These are phyloP conservation scores for Lampris megalopsis DNA, from an alignment of 2,113 vertebrate genomes.

Conservation along the genomic window DNA sequence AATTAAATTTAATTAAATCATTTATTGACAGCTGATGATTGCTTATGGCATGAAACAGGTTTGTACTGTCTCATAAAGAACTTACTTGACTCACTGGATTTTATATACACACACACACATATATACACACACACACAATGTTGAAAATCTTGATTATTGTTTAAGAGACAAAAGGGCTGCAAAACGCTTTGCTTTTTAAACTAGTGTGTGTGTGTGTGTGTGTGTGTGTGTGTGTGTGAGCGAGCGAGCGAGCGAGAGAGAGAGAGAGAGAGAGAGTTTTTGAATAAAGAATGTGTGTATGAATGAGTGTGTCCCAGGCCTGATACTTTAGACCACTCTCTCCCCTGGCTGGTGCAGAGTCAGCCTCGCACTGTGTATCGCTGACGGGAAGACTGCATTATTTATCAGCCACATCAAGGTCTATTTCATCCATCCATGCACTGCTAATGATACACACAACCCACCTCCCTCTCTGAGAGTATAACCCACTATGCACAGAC, in stretches of 20 bases:
- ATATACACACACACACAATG: too few relatives aligned
- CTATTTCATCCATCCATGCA: conserved; percentile 55
- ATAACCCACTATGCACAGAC: conserved; percentile 5
- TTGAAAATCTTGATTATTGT: too few relatives aligned
- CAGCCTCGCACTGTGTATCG: conserved; percentile 62
- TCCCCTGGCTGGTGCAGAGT: conserved; percentile 44
- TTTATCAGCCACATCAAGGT: conserved; percentile 73
- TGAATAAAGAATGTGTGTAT: background rate
- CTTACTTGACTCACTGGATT: too few relatives aligned
- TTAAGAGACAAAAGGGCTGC: too few relatives aligned
- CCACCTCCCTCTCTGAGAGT: conserved; percentile 4
- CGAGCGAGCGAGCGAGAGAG: background rate
- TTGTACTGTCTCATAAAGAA: too few relatives aligned
- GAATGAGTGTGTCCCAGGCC: background rate
- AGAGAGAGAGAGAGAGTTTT: background rate
- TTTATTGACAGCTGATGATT: too few relatives aligned
- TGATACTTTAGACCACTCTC: conserved; percentile 28
- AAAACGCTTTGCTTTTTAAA: too few relatives aligned
- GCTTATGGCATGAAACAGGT: too few relatives aligned
- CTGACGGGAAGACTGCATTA: conserved; percentile 81
- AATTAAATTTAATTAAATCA: too few relatives aligned
- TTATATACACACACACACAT: too few relatives aligned
- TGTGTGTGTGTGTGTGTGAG: background rate
- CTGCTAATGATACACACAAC: conserved; percentile 41
- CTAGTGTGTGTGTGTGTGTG: background rate